phyloP scores from a whole-genome alignment of 1,140 invertebrate genomes.

The Druon quercuslanigerum region DNA sequence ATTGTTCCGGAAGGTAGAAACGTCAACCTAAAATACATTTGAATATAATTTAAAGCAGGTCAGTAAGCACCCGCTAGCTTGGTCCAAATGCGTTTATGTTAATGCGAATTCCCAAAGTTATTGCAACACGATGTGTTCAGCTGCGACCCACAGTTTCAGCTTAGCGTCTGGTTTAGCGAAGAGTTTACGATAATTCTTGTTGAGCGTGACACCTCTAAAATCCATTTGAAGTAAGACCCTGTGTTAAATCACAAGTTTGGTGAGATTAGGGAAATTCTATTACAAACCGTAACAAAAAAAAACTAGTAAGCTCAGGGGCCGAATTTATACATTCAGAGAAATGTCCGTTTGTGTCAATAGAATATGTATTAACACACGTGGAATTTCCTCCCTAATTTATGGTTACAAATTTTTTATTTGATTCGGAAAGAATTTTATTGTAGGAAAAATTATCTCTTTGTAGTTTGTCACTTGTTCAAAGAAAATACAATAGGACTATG shows the following conservation, averaged over 20 bases:
- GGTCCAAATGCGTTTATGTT: constrained; percentile 51
- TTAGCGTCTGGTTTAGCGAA: constrained; percentile 26
- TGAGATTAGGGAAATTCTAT: no score
- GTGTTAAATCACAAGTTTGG: not conserved
- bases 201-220: constrained; percentile 14
- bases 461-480: no score
- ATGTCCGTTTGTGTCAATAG: no score
- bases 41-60: constrained; percentile 52
- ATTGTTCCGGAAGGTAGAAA: constrained; percentile 40
- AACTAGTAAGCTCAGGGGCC: no score
- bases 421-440: no score
- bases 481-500: no score
- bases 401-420: no score
- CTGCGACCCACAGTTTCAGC: constrained; percentile 2
- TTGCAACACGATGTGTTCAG: constrained; percentile 34
- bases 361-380: no score
- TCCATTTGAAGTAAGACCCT: constrained; percentile 20
- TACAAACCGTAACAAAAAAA: no score
- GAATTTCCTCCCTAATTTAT: no score
- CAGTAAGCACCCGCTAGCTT: not conserved
- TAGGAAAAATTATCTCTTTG: no score
- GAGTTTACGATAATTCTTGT: constrained; percentile 27
- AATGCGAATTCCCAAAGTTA: constrained; percentile 38
- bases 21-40: constrained; percentile 54
- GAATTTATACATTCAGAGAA: no score